Base-by-base conservation (phyloP, 2,113 vertebrate genomes). In the Fulmarus glacialis region DNA sequence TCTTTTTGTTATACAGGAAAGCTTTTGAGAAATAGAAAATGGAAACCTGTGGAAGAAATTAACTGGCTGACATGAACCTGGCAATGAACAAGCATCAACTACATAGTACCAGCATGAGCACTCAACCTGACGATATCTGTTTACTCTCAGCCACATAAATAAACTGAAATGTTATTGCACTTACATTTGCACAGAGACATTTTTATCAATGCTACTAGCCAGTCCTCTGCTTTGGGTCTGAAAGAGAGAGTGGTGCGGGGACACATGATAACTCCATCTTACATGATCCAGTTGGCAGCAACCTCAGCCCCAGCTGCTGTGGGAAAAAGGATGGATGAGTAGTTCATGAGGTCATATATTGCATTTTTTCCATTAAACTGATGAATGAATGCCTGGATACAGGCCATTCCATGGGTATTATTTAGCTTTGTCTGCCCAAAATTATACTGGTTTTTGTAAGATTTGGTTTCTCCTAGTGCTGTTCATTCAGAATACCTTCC, bases 61-160 rank as follows among this genome's bases (percentile, higher is more conserved):
- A 85, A 36, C 24, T 81, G 66, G 11, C 32, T 92, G 82, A 53
- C 72, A 72, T 6, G 43, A 93, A 90, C 42, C 27, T 87, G 48
- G 75, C 59, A 80, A 70, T 20, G 47, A 95, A 56, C 38, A 87
- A 80, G 10, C 21, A 84, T 60, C 59, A 85, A 6, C 50, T 36
- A n/a, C 34, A 23, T 9, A 62, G 36, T 63, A 66, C n/a, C 47
- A 68, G 30, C 32, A 68, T 6, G 29, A 82, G 36, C 38, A 72
- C 36, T 90, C 70, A 70, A 52, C 34, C 43, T 96, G 58, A 84
- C 43, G 80, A 10, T 59, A 82, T 73, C 80, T 82, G 60, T 77
- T 95, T 85, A 48, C 67, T 95, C 72, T 71, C 67, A 81, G 70
- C 63, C 75, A 93, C 38, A 66, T 43, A 83, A 96, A 91, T n/a